These are phyloP conservation scores for Scaptomyza polygonia DNA, from an alignment of 2,888 invertebrate species.

Conservation along the genomic window DNA sequence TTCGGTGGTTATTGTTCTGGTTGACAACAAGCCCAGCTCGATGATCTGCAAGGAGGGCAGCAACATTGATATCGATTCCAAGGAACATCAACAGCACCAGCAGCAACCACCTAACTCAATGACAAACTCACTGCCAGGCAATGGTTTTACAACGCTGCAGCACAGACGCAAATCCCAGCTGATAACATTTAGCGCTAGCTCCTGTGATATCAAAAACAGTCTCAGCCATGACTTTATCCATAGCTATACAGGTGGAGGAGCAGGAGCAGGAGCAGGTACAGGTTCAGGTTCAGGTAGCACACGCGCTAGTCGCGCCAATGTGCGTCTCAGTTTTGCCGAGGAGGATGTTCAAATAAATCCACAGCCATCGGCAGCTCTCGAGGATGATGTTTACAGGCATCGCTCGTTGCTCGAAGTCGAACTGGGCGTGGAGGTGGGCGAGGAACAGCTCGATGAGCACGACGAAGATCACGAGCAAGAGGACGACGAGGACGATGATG, in stretches of 20 bases:
- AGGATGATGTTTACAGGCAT: slow-evolving; percentile 79
- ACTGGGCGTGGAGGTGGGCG: slow-evolving; percentile 64
- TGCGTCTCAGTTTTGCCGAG: slow-evolving; percentile 81
- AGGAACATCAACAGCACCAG: slow-evolving; percentile 38
- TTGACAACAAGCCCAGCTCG: slow-evolving; percentile 84
- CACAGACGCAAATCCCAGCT: slow-evolving; percentile 83
- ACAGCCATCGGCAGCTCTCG: slow-evolving; percentile 21
- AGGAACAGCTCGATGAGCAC: slow-evolving; percentile 67
- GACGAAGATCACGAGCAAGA: slow-evolving; percentile 62
- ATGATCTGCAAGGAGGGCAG: slow-evolving; percentile 83
- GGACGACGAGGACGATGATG: slow-evolving; percentile 31
- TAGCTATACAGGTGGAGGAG: slow-evolving; percentile 29
- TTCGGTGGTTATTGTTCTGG: slow-evolving; percentile 84
- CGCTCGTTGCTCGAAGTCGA: slow-evolving; percentile 81
- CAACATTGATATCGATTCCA: slow-evolving; percentile 66
- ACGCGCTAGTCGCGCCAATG: slow-evolving; percentile 61
- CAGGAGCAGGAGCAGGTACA: slow-evolving; percentile 6
- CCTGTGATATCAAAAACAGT: slow-evolving; percentile 84
- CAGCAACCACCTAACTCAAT: slow-evolving; percentile 31
- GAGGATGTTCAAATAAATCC: slow-evolving; percentile 77
- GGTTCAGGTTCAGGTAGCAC: slow-evolving; percentile 36
- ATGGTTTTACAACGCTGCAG: slow-evolving; percentile 79
- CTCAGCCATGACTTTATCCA: slow-evolving; percentile 82
- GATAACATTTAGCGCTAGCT: slow-evolving; percentile 83
- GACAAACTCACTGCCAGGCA: slow-evolving; percentile 51